Percentiles rank a stretch among this genome's conserved stretches.
Evolutionary conservation across 2,113 vertebrate species (phyloP).

Genomic region (Chinchilla lanigera): DNA sequence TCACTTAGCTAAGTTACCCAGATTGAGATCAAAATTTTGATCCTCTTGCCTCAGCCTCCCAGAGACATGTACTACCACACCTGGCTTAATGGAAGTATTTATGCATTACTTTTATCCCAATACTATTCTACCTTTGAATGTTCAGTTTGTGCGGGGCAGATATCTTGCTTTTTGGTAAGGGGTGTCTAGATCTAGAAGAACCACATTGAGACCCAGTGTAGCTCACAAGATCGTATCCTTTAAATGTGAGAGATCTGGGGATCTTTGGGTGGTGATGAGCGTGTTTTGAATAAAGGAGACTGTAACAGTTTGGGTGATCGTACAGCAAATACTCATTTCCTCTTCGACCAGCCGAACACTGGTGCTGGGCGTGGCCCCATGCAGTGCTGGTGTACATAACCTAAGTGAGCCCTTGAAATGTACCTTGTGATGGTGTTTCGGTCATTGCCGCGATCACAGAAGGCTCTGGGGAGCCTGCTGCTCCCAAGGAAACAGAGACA

Average conservation of each 20-base stretch:
- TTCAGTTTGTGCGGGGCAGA: background rate
- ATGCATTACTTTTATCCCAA: background rate
- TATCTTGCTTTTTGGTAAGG: background rate
- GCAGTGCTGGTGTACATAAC: background rate
- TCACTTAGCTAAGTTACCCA: background rate
- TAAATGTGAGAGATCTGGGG: background rate
- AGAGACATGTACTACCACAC: background rate
- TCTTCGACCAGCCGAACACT: background rate
- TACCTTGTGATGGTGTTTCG: background rate
- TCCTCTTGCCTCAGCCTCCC: background rate
- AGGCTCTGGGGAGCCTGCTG: background rate
- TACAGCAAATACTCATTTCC: background rate
- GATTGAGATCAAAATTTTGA: background rate
- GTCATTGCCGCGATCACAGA: background rate
- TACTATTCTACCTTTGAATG: background rate
- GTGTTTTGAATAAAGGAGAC: background rate
- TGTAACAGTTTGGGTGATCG: background rate
- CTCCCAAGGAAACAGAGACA: background rate
- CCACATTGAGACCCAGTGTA: background rate
- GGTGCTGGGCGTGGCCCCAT: background rate
- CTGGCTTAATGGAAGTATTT: background rate
- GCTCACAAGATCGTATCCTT: background rate
- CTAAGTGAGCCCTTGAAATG: background rate
- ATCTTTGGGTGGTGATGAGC: background rate
- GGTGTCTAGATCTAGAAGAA: background rate